Conservation (phyloP, 1,140 invertebrate species). For the Lutraria rhynchaena region DNA sequence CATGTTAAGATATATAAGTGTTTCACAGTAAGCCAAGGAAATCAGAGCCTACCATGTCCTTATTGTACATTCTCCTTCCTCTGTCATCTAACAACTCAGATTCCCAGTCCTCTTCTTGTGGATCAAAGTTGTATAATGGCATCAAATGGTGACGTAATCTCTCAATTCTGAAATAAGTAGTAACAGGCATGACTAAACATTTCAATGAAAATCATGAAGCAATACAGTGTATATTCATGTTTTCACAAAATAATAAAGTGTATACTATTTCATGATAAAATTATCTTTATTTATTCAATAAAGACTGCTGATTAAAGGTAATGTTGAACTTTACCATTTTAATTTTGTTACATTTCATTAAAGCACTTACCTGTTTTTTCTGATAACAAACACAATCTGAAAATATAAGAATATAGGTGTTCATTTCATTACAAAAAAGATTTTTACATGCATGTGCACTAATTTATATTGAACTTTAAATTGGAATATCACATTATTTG, state of each 20-base stretch:
- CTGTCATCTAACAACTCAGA: constrained; percentile 84
- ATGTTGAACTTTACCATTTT: background rate
- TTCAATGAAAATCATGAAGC: background rate
- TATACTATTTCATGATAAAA: too few relatives aligned
- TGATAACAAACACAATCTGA: constrained; percentile 69
- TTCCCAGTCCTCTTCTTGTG: constrained; percentile 87
- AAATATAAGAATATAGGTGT: too few relatives aligned
- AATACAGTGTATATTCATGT: background rate
- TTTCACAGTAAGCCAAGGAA: background rate
- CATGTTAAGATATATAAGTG: background rate
- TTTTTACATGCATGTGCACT: too few relatives aligned
- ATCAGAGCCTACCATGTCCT: constrained; percentile 41
- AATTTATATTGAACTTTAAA: too few relatives aligned
- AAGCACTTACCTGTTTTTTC: constrained; percentile 66
- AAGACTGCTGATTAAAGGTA: too few relatives aligned
- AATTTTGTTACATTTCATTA: background rate
- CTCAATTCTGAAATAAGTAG: constrained; percentile 82
- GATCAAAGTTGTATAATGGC: constrained; percentile 88
- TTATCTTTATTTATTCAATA: too few relatives aligned
- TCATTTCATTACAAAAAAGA: too few relatives aligned
- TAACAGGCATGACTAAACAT: background rate
- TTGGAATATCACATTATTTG: too few relatives aligned
- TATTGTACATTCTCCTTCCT: constrained; percentile 46
- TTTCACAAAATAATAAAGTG: too few relatives aligned
- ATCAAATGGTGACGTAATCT: constrained; percentile 86